Percentiles rank a stretch among this genome's conserved stretches.
These are phyloP conservation scores for Dynastes tityus DNA, from an alignment of 2,888 invertebrate species.

Conservation along the genomic window DNA sequence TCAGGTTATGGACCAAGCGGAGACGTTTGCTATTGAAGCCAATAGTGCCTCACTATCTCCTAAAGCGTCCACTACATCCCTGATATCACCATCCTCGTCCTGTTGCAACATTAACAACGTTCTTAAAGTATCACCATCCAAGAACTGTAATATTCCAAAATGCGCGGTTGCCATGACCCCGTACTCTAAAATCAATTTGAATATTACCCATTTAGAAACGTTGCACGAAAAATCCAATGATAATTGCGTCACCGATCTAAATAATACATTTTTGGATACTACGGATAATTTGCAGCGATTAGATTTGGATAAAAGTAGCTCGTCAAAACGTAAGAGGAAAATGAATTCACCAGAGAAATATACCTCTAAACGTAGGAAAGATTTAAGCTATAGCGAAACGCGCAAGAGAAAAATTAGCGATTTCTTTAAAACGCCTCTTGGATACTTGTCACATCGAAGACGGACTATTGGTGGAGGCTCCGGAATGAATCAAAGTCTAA, in stretches of 20 bases:
- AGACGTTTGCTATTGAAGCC: conserved; percentile 79
- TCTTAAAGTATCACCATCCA: conserved; percentile 19
- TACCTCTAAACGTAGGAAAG: conserved; percentile 58
- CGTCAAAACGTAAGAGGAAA: conserved; percentile 61
- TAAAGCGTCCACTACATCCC: conserved; percentile 65
- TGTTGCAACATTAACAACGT: conserved; percentile 66
- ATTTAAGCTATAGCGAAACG: conserved; percentile 65
- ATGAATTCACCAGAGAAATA: conserved; percentile 60
- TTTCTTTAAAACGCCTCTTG: conserved; percentile 67
- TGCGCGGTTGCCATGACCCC: conserved; percentile 44
- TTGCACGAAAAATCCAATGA: conserved; percentile 64
- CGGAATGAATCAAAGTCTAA: conserved; percentile 62
- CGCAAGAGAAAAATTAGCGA: conserved; percentile 64
- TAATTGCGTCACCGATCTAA: conserved; percentile 54
- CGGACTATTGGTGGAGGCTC: conserved; percentile 67
- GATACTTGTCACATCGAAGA: conserved; percentile 67
- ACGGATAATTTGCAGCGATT: conserved; percentile 53
- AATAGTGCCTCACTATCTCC: conserved; percentile 74
- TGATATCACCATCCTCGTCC: conserved; percentile 57
- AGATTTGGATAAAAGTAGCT: conserved; percentile 55
- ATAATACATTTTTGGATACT: conserved; percentile 52
- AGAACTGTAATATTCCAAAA: conserved; percentile 49
- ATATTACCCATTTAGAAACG: conserved; percentile 59
- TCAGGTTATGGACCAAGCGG: conserved; percentile 81
- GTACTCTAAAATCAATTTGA: conserved; percentile 36